Base-by-base conservation (phyloP, 2,888 invertebrate genomes). In the Operophtera brumata region DNA sequence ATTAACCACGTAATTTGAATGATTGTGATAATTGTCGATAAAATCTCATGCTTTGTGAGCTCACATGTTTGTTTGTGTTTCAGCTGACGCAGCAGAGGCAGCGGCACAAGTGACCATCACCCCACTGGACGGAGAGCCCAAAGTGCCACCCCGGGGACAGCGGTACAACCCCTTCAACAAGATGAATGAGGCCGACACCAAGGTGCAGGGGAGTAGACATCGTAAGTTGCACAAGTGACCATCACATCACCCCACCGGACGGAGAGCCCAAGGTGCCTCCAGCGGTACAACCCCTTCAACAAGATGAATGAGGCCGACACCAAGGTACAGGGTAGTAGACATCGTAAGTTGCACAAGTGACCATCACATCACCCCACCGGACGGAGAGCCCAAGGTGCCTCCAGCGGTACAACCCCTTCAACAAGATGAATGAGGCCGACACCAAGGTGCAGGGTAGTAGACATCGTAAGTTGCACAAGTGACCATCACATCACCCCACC, bases 331-430 rank as follows among this genome's bases (percentile, higher is more conserved):
- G 85, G 86, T 1, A 88, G 86, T 55, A 70, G 89, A 60, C 88
- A 87, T 70, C 83, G 90, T 90, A 60, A 85, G 89, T 82, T 30
- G 35, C 14, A 25, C 25, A 39, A 11, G 2, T 9, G 6, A 26
- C 26, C 8, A 26, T 26, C 6, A 26, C 0, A 82, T 89, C 12
- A 76, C 80, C 0, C 75, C 80, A 26, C 82, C 90, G 0, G 87
- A 86, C 0, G 92, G 92, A 2, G 93, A 93, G 35, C 94, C 95
- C 0, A 78, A 75, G 25, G 92, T 93, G 47, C 95, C 95, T 0
- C 96, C 94, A 94, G 62, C 87, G 96, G 7, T 94, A 95, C 76
- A 96, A 96, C 81, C 96, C 96, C 1, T 96, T 96, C 75, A 96
- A 96, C 81, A 92, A 92, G 64, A 89, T 91, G 6, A 53, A 78